Evolutionary conservation across 1,140 invertebrate genomes (phyloP).

Genomic region (Hormaphis cornu): DNA sequence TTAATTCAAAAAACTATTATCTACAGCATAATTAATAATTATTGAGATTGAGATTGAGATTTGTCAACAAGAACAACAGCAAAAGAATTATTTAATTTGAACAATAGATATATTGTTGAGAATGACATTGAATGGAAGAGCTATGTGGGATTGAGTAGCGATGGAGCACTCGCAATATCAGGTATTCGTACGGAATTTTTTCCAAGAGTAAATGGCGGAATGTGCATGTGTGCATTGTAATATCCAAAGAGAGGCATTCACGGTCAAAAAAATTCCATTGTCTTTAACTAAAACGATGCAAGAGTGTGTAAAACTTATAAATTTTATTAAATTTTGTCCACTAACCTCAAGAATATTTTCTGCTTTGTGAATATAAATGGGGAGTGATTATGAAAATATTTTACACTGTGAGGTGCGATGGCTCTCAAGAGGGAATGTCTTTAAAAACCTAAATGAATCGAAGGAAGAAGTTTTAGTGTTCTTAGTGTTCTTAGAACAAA

Average conservation of each 20-base stretch:
- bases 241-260: constrained; percentile 32
- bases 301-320: constrained; percentile 33
- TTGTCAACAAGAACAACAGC: neutral
- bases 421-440: no score
- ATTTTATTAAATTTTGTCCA: constrained; percentile 7
- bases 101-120: neutral
- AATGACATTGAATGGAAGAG: constrained; percentile 4
- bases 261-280: constrained; percentile 10
- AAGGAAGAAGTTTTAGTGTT: no score
- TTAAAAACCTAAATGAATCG: no score
- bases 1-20: no score
- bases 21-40: no score
- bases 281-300: constrained; percentile 25
- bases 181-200: neutral
- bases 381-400: no score
- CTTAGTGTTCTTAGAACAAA: no score
- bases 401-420: no score
- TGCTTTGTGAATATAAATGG: no score
- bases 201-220: constrained; percentile 3
- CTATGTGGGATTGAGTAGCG: neutral
- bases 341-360: no score
- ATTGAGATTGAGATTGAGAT: no score
- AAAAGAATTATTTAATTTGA: neutral
- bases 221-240: constrained; percentile 31
- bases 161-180: constrained; percentile 16